Conservation (phyloP, 2,113 vertebrate species). For the Aythya baeri region DNA sequence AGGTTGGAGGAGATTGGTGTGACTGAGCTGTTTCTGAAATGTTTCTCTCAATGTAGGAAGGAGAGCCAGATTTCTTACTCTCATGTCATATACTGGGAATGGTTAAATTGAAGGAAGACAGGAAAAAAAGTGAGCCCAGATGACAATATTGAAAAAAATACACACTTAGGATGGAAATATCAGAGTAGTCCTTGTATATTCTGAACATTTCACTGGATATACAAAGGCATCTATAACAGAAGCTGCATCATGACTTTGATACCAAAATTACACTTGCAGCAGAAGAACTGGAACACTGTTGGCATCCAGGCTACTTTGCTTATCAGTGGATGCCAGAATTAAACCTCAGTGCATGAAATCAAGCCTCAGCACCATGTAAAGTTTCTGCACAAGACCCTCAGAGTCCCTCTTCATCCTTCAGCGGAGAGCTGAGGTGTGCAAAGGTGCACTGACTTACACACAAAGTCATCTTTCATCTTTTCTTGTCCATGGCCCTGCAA, state of each 20-base stretch:
- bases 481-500: neutral
- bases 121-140: neutral
- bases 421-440: neutral
- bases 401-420: neutral
- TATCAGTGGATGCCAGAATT: neutral
- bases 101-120: neutral
- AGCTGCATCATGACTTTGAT: neutral
- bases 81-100: neutral
- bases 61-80: neutral
- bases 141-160: neutral
- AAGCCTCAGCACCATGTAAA: neutral
- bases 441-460: neutral
- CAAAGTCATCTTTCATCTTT: neutral
- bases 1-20: neutral
- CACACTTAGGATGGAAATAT: neutral
- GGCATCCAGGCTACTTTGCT: neutral
- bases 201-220: neutral
- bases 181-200: neutral
- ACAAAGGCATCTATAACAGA: neutral
- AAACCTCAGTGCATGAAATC: neutral
- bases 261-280: neutral
- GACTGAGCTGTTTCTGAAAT: neutral
- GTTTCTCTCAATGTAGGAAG: accelerated
- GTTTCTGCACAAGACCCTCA: neutral
- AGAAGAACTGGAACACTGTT: neutral